A percentile compares a stretch with the other conserved stretches of the same genome.
These are phyloP conservation scores for Syngnathus floridae DNA, from an alignment of 2,113 vertebrate genomes.

Conservation along the genomic window DNA sequence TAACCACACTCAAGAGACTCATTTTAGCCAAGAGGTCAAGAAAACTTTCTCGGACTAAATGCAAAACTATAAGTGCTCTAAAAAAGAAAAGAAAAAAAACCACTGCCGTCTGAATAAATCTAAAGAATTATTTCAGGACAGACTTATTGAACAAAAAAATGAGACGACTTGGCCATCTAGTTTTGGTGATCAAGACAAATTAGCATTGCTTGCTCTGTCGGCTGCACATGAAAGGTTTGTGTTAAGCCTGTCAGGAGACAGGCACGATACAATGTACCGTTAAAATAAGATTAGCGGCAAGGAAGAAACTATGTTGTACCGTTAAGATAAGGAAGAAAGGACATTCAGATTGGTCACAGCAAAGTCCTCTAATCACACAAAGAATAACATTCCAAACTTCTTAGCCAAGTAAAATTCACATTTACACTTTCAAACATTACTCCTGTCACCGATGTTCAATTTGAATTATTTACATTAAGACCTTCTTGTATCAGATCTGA, in stretches of 20 bases:
- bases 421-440: neutral
- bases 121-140: neutral
- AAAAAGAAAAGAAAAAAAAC: neutral
- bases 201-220: neutral
- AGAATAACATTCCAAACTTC: neutral
- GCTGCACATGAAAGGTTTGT: neutral
- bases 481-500: neutral
- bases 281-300: neutral
- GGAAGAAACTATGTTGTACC: neutral
- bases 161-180: neutral
- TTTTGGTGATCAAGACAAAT: neutral
- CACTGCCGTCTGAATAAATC: neutral
- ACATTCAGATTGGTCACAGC: neutral
- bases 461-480: neutral
- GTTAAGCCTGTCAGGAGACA: neutral
- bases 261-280: neutral
- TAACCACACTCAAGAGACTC: no score
- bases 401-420: neutral
- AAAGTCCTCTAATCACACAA: neutral
- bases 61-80: neutral
- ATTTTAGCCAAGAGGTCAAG: neutral
- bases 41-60: neutral
- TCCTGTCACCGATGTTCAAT: neutral
- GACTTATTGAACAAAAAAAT: neutral
- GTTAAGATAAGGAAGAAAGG: slow-evolving; percentile 1